Conservation (phyloP, 1,140 invertebrate species). For the Ips nitidus region DNA sequence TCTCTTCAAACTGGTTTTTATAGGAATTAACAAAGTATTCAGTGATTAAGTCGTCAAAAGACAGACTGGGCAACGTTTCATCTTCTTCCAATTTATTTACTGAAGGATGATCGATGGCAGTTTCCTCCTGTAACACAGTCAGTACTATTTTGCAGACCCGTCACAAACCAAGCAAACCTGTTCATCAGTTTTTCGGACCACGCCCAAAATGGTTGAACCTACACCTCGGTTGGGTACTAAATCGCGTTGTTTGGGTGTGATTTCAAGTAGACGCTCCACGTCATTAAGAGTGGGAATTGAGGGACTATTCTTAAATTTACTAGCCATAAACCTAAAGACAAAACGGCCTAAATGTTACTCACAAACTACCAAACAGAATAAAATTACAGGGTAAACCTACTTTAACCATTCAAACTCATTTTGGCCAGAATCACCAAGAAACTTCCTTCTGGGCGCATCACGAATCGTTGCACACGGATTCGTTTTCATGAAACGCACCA, state of each 20-base stretch:
- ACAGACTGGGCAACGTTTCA: background rate
- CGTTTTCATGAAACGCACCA: slow-evolving; percentile 47
- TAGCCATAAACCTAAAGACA: slow-evolving; percentile 24
- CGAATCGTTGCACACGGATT: slow-evolving; percentile 47
- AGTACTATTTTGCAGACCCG: too few species aligned
- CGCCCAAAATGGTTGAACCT: too few species aligned
- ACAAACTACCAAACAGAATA: background rate
- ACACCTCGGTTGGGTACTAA: too few species aligned
- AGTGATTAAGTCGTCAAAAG: slow-evolving; percentile 32
- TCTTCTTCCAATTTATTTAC: too few species aligned
- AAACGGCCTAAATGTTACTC: background rate
- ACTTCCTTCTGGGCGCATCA: slow-evolving; percentile 45
- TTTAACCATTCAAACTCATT: slow-evolving; percentile 26
- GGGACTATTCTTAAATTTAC: slow-evolving; percentile 28
- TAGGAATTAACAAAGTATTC: slow-evolving; percentile 33
- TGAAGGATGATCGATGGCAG: too few species aligned
- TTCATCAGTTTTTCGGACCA: too few species aligned
- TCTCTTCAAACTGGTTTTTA: slow-evolving; percentile 9
- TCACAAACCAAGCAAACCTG: too few species aligned
- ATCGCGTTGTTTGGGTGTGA: background rate
- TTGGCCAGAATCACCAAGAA: background rate
- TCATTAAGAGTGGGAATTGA: slow-evolving; percentile 37
- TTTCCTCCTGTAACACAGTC: too few species aligned
- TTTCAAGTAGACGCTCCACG: slow-evolving; percentile 30
- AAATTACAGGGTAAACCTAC: slow-evolving; percentile 9